Conservation (phyloP, 2,113 vertebrate genomes). For the Thomomys bottae region DNA sequence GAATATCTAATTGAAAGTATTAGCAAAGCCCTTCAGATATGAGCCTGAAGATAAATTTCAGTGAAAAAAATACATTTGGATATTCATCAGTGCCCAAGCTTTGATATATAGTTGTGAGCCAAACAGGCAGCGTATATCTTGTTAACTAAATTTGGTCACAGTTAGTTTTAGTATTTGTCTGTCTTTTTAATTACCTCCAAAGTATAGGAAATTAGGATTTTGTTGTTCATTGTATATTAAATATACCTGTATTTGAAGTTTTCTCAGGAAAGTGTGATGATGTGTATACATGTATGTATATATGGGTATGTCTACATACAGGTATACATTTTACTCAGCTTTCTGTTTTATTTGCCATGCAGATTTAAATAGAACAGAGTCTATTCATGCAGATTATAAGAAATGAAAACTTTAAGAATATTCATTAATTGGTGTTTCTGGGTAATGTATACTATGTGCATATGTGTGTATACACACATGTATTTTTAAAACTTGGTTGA, state of each 20-base stretch:
- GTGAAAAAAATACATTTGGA: not conserved
- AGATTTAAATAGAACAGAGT: constrained; percentile 46
- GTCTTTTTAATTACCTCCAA: constrained; percentile 2
- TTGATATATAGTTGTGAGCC: not conserved
- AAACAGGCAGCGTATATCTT: not conserved
- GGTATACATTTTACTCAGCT: not conserved
- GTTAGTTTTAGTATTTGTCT: constrained; percentile 22
- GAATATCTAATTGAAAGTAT: constrained; percentile 42
- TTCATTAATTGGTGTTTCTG: constrained; percentile 48
- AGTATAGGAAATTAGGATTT: constrained; percentile 42
- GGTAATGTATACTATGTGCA: not conserved
- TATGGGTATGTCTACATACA: not conserved
- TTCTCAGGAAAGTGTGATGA: constrained; percentile 35
- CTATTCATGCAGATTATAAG: constrained; percentile 13
- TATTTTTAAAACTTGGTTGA: constrained; percentile 51
- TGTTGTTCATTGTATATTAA: constrained; percentile 50
- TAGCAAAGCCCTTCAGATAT: not conserved
- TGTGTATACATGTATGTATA: not conserved
- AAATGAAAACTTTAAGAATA: constrained; percentile 49
- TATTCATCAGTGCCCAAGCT: not conserved
- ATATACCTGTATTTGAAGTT: constrained; percentile 55
- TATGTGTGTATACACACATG: not conserved
- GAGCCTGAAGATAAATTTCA: constrained; percentile 16
- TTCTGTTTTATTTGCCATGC: constrained; percentile 49
- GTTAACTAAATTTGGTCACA: constrained; percentile 20